A percentile compares a stretch with the other conserved stretches of the same genome.
phyloP scores from a whole-genome alignment of 92 coral and sea anemone genomes.

The Isaurus tuberculatus region DNA sequence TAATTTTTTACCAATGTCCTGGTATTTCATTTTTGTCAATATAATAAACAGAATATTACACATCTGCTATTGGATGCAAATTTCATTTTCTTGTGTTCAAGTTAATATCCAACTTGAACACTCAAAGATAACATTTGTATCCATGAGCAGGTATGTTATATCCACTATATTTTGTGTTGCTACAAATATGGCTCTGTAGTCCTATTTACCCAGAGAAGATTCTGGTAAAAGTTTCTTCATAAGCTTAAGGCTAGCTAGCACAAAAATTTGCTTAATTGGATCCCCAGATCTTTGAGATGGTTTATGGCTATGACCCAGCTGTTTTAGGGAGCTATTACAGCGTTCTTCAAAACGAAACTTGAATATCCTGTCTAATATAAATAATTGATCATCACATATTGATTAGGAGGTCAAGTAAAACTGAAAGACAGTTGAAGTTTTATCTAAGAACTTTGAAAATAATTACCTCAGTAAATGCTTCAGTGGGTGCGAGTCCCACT shows the following conservation, averaged over 20 bases:
- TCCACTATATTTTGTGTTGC: too few species aligned
- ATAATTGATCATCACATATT: slow-evolving; percentile 16
- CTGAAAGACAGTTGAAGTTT: neutral
- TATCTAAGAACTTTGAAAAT: neutral
- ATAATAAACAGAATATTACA: too few species aligned
- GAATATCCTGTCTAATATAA: slow-evolving; percentile 26
- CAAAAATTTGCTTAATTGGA: slow-evolving; percentile 32
- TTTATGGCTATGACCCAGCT: slow-evolving; percentile 29
- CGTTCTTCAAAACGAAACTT: slow-evolving; percentile 30
- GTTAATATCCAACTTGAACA: too few species aligned
- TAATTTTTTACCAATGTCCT: too few species aligned
- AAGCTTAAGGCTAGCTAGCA: neutral
- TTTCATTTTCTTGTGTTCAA: too few species aligned
- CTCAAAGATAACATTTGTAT: too few species aligned
- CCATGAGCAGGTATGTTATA: too few species aligned
- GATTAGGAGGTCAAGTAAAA: slow-evolving; percentile 11
- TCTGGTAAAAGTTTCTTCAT: neutral
- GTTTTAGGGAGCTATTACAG: slow-evolving; percentile 26
- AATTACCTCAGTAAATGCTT: neutral
- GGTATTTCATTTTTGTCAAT: too few species aligned
- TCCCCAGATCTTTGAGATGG: slow-evolving; percentile 28
- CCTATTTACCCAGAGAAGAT: neutral
- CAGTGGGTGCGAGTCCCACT: too few species aligned
- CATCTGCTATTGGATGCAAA: too few species aligned
- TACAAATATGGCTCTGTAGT: too few species aligned